phyloP scores from a whole-genome alignment of 1,140 invertebrate genomes.

The Caenorhabditis briggsae region DNA sequence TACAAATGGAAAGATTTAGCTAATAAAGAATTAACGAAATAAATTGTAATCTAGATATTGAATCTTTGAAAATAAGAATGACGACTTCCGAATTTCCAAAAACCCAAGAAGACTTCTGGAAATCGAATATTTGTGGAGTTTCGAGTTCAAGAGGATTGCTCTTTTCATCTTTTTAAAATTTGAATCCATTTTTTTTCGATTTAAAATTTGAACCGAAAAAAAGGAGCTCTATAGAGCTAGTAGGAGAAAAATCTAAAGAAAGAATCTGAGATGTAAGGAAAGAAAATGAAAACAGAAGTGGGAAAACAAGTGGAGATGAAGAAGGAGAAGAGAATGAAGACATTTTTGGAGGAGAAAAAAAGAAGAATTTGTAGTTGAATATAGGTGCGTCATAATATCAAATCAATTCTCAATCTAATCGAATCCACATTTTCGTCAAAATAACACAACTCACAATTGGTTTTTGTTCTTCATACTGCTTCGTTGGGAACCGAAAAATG shows the following conservation, averaged over 20 bases:
- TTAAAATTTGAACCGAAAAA: background rate
- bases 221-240: background rate
- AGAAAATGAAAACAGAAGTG: background rate
- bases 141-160: slow-evolving; percentile 20
- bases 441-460: slow-evolving; percentile 48
- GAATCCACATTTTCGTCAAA: background rate
- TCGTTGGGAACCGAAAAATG: slow-evolving; percentile 53
- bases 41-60: no score
- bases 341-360: background rate
- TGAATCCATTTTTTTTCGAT: background rate
- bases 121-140: slow-evolving; percentile 29
- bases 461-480: slow-evolving; percentile 59
- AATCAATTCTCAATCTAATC: background rate
- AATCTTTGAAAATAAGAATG: no score
- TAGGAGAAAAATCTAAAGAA: background rate
- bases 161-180: background rate
- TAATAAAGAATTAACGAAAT: no score
- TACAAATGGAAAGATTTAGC: background rate
- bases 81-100: background rate
- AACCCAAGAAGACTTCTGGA: background rate
- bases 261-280: background rate
- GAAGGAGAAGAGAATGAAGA: background rate
- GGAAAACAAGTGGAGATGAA: background rate
- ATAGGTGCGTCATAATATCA: background rate
- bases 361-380: background rate